A percentile compares a stretch with the other conserved stretches of the same genome.
These are phyloP conservation scores for Sciurus niger DNA, from an alignment of 2,113 vertebrate species.

Conservation along the genomic window DNA sequence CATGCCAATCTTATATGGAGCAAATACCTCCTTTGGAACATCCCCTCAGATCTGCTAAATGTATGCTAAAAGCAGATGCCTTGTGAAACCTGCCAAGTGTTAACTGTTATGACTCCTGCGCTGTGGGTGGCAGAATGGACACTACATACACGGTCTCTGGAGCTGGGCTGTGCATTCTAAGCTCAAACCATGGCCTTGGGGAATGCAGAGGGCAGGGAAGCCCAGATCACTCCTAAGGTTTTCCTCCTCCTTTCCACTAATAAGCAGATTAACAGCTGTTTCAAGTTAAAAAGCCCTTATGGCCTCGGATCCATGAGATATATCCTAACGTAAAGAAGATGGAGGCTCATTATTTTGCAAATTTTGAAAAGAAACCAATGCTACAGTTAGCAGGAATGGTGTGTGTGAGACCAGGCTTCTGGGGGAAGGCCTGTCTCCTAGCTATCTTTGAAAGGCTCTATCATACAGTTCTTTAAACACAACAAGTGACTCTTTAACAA, in stretches of 20 bases:
- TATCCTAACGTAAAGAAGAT: not conserved
- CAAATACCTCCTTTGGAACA: not conserved
- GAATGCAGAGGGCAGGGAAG: not conserved
- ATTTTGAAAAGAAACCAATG: not conserved
- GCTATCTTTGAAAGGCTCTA: not conserved
- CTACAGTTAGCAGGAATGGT: not conserved
- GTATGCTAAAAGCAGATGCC: not conserved
- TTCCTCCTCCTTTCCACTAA: not conserved
- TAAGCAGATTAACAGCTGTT: not conserved
- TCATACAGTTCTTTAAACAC: not conserved
- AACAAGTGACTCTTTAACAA: not conserved
- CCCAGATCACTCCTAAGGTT: not conserved
- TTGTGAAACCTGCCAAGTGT: not conserved
- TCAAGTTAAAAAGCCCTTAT: not conserved
- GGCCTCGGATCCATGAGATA: not conserved
- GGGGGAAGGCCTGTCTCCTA: not conserved
- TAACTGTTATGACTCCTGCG: not conserved
- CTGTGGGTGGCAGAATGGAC: not conserved
- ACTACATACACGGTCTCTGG: rapidly evolving
- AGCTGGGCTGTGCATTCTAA: not conserved
- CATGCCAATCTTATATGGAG: not conserved
- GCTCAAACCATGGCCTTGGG: not conserved
- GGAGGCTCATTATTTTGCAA: not conserved
- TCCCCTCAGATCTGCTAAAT: not conserved
- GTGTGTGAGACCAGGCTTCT: not conserved